These are phyloP conservation scores for Anser cygnoides DNA, from an alignment of 2,113 vertebrate species.

Conservation along the genomic window DNA sequence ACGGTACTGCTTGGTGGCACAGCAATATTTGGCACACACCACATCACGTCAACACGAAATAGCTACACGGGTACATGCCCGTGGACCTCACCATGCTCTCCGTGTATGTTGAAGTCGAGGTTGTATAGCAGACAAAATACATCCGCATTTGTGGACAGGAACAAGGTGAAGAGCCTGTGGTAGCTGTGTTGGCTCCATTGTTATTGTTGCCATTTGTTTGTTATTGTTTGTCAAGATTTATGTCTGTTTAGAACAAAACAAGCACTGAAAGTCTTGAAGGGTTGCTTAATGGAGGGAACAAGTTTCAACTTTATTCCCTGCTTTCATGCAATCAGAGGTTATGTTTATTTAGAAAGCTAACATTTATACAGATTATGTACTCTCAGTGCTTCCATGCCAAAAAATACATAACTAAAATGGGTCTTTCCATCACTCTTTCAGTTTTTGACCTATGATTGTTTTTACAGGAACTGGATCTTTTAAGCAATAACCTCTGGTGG, in stretches of 20 bases:
- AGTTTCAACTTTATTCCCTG: slow-evolving; percentile 47
- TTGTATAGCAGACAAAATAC: background rate
- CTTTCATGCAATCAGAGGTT: slow-evolving; percentile 63
- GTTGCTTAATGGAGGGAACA: slow-evolving; percentile 37
- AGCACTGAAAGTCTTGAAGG: slow-evolving; percentile 20
- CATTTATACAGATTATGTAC: slow-evolving; percentile 70
- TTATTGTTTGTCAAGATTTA: background rate
- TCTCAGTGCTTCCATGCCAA: slow-evolving; percentile 66
- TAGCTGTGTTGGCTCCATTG: background rate
- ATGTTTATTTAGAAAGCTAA: slow-evolving; percentile 76
- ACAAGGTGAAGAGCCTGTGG: background rate
- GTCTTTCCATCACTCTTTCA: slow-evolving; percentile 61
- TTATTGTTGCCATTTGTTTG: background rate
- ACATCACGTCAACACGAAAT: fast-evolving
- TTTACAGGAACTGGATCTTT: slow-evolving; percentile 75
- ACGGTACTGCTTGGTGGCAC: background rate
- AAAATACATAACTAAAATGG: slow-evolving; percentile 67
- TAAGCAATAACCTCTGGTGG: slow-evolving; percentile 56
- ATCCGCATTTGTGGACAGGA: background rate
- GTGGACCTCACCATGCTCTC: background rate
- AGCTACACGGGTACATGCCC: fast-evolving
- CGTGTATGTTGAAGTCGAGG: background rate
- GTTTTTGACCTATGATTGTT: slow-evolving; percentile 73
- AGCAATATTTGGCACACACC: background rate
- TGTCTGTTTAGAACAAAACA: slow-evolving; percentile 11